These are phyloP conservation scores for Ondatra zibethicus DNA, from an alignment of 2,113 vertebrate species.

Conservation along the genomic window DNA sequence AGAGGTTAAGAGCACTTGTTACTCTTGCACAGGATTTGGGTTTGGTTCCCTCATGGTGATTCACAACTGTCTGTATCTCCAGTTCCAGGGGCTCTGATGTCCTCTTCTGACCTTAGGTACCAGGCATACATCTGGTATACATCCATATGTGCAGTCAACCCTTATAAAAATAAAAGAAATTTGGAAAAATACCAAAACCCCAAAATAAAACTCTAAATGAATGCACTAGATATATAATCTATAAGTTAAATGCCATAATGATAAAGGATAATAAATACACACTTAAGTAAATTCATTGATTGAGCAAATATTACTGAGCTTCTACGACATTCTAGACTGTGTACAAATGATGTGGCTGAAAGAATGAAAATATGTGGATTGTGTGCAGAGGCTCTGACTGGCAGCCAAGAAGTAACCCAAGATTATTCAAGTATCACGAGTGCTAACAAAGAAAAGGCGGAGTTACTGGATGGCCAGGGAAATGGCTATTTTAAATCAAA, in stretches of 20 bases:
- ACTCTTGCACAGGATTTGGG: neutral
- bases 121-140: neutral
- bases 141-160: neutral
- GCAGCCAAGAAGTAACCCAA: conserved; percentile 22
- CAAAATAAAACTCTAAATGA: neutral
- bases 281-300: neutral
- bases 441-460: neutral
- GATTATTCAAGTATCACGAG: neutral
- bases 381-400: neutral
- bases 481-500: conserved; percentile 7
- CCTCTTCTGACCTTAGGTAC: neutral
- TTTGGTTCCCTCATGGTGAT: neutral
- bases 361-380: neutral
- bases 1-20: neutral
- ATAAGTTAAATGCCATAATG: neutral
- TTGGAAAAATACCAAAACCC: neutral
- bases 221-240: neutral
- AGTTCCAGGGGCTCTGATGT: neutral
- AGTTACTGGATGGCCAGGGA: neutral
- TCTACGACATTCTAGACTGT: neutral
- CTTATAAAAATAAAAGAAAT: neutral
- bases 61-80: neutral
- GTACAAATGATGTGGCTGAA: neutral
- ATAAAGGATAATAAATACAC: neutral
- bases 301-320: conserved; percentile 7